These are phyloP conservation scores for Drosophila meridiana DNA, from an alignment of 2,888 invertebrate genomes.

Conservation along the genomic window DNA sequence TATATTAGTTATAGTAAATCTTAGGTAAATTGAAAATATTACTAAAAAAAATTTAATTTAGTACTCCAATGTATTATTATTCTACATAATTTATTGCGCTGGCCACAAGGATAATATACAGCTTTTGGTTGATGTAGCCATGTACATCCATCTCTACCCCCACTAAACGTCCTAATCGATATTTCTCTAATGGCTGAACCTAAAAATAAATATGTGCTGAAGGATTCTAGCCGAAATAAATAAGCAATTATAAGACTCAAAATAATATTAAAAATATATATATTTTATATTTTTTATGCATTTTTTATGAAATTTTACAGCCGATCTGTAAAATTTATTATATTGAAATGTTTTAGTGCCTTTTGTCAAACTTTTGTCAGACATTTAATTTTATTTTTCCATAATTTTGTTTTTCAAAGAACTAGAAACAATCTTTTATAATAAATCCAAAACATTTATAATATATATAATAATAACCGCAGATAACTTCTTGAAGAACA, in stretches of 20 bases:
- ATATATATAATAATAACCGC: background rate
- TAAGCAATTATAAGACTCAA: background rate
- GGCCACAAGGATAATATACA: too few species aligned
- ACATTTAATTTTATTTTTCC: background rate
- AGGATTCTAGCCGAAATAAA: background rate
- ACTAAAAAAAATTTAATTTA: background rate
- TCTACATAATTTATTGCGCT: background rate
- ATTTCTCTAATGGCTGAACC: conserved; percentile 1
- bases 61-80: background rate
- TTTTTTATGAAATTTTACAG: background rate
- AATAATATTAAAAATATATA: background rate
- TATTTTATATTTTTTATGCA: background rate
- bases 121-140: too few species aligned
- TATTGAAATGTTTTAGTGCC: background rate
- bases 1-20: background rate
- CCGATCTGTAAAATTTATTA: background rate
- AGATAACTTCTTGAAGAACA: background rate
- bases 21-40: background rate
- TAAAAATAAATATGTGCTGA: conserved; percentile 1
- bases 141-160: background rate
- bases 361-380: background rate
- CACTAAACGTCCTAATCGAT: background rate
- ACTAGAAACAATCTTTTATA: background rate
- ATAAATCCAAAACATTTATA: background rate
- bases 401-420: background rate